Conservation (phyloP, 2,113 vertebrate genomes). For the Myiopsitta monachus region DNA sequence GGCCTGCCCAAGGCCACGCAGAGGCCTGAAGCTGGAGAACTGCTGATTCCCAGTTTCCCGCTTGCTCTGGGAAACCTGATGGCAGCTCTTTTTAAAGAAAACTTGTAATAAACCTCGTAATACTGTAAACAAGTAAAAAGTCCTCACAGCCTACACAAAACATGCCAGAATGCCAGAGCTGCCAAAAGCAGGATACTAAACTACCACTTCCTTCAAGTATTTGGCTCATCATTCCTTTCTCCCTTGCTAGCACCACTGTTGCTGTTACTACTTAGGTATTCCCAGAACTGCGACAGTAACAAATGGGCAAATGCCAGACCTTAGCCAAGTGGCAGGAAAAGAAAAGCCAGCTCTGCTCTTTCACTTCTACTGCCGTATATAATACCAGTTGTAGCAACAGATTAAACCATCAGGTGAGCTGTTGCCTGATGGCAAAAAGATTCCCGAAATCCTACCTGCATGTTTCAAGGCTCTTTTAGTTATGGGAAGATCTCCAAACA, state of each 20-base stretch:
- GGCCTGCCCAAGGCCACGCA: background rate
- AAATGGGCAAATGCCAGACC: background rate
- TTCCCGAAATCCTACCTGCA: background rate
- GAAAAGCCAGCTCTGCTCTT: background rate
- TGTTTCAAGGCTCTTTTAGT: background rate
- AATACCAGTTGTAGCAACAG: background rate
- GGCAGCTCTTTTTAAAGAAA: background rate
- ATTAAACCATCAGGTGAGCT: background rate
- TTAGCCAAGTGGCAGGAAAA: background rate
- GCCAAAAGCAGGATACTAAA: background rate
- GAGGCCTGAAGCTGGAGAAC: background rate
- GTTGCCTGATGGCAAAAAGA: fast-evolving
- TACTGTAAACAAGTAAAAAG: background rate
- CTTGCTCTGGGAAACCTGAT: background rate
- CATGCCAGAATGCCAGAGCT: background rate
- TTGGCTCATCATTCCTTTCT: background rate
- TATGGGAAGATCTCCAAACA: background rate
- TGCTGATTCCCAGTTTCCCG: background rate
- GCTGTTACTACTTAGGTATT: background rate
- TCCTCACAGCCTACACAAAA: background rate
- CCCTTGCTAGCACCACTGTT: background rate
- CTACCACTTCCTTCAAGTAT: background rate
- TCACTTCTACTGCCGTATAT: background rate
- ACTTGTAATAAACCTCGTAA: background rate
- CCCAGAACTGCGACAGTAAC: background rate